These are phyloP conservation scores for Cryptoprocta ferox DNA, from an alignment of 2,797 vertebrate genomes.

Conservation along the genomic window DNA sequence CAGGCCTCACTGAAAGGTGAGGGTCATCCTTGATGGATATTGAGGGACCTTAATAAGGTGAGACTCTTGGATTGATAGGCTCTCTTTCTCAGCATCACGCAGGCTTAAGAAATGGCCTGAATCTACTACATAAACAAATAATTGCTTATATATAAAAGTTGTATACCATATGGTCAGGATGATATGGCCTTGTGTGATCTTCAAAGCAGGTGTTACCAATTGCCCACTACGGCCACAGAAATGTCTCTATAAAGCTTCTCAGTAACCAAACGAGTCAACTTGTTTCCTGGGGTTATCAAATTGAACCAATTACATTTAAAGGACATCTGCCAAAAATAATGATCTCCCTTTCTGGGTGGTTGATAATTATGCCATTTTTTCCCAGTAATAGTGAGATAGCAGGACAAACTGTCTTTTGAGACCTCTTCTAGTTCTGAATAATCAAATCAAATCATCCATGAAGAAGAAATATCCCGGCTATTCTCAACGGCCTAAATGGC, in stretches of 20 bases:
- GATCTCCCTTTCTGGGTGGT: conserved; percentile 7
- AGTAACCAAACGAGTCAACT: neutral
- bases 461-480: conserved; percentile 59
- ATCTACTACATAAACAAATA: neutral
- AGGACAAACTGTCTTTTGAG: conserved; percentile 60
- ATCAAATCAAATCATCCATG: conserved; percentile 62
- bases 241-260: neutral
- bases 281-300: conserved; percentile 13
- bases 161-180: neutral
- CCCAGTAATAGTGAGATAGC: conserved; percentile 55
- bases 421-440: conserved; percentile 58
- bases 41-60: neutral
- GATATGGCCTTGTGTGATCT: neutral
- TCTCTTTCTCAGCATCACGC: neutral
- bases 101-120: neutral
- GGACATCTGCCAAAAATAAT: conserved; percentile 61
- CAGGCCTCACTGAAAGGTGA: neutral
- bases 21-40: neutral
- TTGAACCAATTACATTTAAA: conserved; percentile 55
- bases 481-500: conserved; percentile 5
- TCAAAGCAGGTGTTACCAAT: neutral
- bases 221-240: neutral
- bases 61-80: neutral
- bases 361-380: conserved; percentile 58
- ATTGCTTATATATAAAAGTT: neutral